phyloP scores from a whole-genome alignment of 2,888 invertebrate genomes.

The Spialia ferax region DNA sequence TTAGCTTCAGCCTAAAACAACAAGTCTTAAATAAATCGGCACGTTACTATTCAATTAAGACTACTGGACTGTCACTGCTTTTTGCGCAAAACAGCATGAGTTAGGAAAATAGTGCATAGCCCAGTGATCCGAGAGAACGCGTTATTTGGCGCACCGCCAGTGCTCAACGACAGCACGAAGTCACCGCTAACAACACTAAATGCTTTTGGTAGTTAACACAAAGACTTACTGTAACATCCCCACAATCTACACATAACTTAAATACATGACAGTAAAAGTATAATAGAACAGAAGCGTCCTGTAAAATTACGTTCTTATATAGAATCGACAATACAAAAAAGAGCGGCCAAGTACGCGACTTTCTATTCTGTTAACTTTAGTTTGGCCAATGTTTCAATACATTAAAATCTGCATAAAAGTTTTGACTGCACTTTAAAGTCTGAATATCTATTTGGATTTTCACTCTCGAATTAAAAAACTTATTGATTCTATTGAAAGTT shows the following conservation, averaged over 20 bases:
- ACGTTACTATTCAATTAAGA: not conserved
- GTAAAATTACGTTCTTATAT: too few species aligned
- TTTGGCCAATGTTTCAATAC: too few species aligned
- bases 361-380: too few species aligned
- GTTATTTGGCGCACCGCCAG: conserved; percentile 28
- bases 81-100: not conserved
- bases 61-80: conserved; percentile 7
- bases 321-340: too few species aligned
- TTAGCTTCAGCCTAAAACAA: not conserved
- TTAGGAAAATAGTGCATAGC: conserved; percentile 20
- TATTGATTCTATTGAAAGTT: too few species aligned
- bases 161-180: conserved; percentile 22
- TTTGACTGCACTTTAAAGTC: too few species aligned
- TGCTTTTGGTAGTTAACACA: conserved; percentile 23
- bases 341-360: too few species aligned
- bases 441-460: too few species aligned
- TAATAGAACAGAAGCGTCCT: too few species aligned
- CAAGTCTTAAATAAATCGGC: not conserved
- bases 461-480: too few species aligned
- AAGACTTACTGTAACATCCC: conserved; percentile 11
- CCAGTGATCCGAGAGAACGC: conserved; percentile 13
- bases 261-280: not conserved
- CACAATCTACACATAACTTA: not conserved
- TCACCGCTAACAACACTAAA: conserved; percentile 28
- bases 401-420: too few species aligned